These are phyloP conservation scores for Falco novaeseelandiae DNA, from an alignment of 2,797 vertebrate genomes.

Conservation along the genomic window DNA sequence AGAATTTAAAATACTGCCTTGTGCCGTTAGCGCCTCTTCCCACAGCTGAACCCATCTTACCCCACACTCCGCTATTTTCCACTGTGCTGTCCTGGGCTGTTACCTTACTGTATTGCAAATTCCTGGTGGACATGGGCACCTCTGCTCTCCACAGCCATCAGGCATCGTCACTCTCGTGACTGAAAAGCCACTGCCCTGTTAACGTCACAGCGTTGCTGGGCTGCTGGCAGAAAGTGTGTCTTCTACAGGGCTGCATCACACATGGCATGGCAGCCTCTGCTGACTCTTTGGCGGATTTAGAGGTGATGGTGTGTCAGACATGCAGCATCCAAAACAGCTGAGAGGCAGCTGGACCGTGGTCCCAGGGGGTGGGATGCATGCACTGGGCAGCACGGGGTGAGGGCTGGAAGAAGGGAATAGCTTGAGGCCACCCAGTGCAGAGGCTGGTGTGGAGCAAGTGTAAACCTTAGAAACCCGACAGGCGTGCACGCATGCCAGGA, in stretches of 20 bases:
- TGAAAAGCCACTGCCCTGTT: neutral
- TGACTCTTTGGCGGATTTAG: neutral
- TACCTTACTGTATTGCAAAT: neutral
- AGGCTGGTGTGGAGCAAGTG: neutral
- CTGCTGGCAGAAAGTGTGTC: neutral
- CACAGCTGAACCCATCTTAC: neutral
- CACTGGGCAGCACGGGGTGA: neutral
- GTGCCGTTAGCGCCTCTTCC: neutral
- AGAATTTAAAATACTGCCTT: neutral
- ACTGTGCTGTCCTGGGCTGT: rapidly evolving
- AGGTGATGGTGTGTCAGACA: neutral
- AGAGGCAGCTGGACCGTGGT: neutral
- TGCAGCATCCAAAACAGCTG: neutral
- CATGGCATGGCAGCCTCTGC: rapidly evolving
- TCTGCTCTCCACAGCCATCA: neutral
- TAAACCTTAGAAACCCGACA: neutral
- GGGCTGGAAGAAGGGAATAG: neutral
- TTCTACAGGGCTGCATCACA: neutral
- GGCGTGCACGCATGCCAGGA: neutral
- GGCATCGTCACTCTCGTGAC: rapidly evolving
- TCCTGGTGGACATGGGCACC: neutral
- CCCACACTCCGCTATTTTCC: neutral
- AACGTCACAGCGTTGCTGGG: neutral
- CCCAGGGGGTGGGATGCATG: neutral
- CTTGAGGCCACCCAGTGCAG: neutral